phyloP scores from a whole-genome alignment of 2,888 invertebrate genomes.

The Synergus gifuensis region DNA sequence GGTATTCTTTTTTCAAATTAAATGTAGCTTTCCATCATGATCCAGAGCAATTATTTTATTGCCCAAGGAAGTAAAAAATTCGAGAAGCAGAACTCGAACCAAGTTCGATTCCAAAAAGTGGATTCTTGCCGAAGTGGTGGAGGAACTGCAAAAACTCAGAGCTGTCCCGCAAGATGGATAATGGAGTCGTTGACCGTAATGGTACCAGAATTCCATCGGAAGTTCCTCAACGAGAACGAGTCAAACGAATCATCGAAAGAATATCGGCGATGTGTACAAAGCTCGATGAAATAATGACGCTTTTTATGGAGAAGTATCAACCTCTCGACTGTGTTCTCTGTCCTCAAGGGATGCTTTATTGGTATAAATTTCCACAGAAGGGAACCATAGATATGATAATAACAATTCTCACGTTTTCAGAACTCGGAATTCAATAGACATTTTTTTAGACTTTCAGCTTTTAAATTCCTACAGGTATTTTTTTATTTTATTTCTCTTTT shows the following conservation, averaged over 20 bases:
- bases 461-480: not conserved
- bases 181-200: conserved; percentile 42
- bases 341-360: conserved; percentile 39
- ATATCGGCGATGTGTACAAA: conserved; percentile 30
- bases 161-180: conserved; percentile 38
- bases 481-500: not conserved
- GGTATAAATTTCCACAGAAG: conserved; percentile 40
- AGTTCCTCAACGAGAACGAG: conserved; percentile 39
- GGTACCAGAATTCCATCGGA: conserved; percentile 42
- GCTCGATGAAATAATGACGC: conserved; percentile 39
- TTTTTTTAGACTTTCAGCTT: not conserved
- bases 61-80: conserved; percentile 36
- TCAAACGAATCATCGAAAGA: conserved; percentile 38
- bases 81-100: conserved; percentile 40
- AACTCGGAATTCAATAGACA: conserved; percentile 8
- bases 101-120: conserved; percentile 42
- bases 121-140: conserved; percentile 34
- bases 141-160: conserved; percentile 26
- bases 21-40: conserved; percentile 32
- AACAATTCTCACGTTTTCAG: conserved; percentile 30
- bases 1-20: conserved; percentile 23
- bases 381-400: conserved; percentile 36
- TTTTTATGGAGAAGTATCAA: conserved; percentile 4
- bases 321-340: conserved; percentile 27
- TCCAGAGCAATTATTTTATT: conserved; percentile 39